Evolutionary conservation across 1,140 invertebrate genomes (phyloP).

Genomic region (Halesus radiatus): DNA sequence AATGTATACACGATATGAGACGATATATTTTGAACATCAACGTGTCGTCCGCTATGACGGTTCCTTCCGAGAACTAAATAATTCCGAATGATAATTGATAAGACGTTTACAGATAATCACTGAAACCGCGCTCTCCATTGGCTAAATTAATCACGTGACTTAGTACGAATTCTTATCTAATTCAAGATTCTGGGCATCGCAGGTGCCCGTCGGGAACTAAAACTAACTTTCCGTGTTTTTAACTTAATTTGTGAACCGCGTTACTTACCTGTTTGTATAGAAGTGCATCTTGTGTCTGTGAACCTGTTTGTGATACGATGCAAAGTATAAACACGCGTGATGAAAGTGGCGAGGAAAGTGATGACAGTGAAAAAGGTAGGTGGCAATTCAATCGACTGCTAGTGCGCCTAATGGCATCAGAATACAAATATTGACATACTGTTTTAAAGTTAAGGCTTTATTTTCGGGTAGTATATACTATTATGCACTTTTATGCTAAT

Average conservation of each 20-base stretch:
- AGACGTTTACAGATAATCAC: conserved; percentile 22
- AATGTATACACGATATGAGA: not conserved
- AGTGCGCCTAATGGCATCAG: too few relatives aligned
- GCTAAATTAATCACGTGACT: not conserved
- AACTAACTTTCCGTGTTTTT: not conserved
- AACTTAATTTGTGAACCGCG: not conserved
- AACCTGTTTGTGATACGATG: not conserved
- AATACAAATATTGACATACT: too few relatives aligned
- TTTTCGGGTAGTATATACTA: too few relatives aligned
- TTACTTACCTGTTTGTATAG: not conserved
- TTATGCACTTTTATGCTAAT: too few relatives aligned
- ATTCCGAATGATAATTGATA: conserved; percentile 21
- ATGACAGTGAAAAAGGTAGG: too few relatives aligned
- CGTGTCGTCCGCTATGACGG: not conserved
- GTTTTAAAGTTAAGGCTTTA: too few relatives aligned
- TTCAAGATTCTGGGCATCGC: not conserved
- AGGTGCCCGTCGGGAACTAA: not conserved
- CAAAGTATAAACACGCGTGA: too few relatives aligned
- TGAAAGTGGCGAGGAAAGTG: too few relatives aligned
- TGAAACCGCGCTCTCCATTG: not conserved
- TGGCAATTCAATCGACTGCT: too few relatives aligned
- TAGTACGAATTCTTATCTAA: conserved; percentile 11
- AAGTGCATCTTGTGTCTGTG: not conserved
- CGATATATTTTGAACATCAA: not conserved
- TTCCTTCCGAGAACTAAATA: not conserved